Evolutionary conservation across 2,113 vertebrate genomes (phyloP).

Genomic region (Prionailurus bengalensis): DNA sequence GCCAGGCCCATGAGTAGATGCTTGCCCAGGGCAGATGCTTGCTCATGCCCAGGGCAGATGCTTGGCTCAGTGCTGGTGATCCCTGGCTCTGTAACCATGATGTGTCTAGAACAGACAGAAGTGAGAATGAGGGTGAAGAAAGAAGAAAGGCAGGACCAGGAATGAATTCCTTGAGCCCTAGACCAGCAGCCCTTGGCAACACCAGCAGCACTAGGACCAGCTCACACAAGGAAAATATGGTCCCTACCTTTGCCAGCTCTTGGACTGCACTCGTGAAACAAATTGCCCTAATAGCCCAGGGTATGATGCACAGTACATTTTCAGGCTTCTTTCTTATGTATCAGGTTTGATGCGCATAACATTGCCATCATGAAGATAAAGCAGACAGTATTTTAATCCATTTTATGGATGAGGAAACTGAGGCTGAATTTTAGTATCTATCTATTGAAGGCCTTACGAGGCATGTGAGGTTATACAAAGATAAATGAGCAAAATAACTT

Average conservation of each 20-base stretch:
- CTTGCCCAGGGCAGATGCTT: neutral
- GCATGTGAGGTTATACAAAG: neutral
- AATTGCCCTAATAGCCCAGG: neutral
- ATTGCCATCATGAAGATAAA: neutral
- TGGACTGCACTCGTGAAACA: neutral
- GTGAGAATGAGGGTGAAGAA: neutral
- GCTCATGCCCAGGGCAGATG: neutral
- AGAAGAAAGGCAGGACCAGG: neutral
- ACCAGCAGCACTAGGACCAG: neutral
- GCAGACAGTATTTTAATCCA: neutral
- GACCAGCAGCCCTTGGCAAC: neutral
- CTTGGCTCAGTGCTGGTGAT: neutral
- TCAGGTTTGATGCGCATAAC: neutral
- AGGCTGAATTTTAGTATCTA: neutral
- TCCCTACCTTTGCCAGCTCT: neutral
- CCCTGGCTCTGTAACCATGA: neutral
- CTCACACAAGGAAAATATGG: neutral
- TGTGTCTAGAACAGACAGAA: neutral
- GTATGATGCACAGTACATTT: accelerated
- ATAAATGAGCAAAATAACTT: neutral
- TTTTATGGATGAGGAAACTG: conserved; percentile 41
- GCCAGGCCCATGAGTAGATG: neutral
- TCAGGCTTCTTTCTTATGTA: neutral
- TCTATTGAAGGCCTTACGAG: conserved; percentile 1
- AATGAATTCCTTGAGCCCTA: neutral